These are phyloP conservation scores for Melinaea menophilus DNA, from an alignment of 2,888 invertebrate species.

Conservation along the genomic window DNA sequence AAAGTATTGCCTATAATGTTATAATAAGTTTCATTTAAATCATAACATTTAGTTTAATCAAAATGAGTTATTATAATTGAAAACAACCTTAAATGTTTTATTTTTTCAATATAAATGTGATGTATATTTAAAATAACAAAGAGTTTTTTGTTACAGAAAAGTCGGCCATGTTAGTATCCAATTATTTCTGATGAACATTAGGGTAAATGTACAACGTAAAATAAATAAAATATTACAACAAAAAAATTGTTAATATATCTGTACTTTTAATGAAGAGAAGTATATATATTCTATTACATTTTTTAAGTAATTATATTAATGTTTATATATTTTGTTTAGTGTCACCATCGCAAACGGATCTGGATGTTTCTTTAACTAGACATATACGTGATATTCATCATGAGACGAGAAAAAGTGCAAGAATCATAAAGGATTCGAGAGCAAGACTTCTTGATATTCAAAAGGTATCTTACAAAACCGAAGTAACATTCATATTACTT, in stretches of 20 bases:
- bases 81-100: too few species aligned
- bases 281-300: constrained; percentile 3
- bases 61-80: too few species aligned
- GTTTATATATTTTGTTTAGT: constrained; percentile 19
- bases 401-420: constrained; percentile 57
- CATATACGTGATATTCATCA: constrained; percentile 60
- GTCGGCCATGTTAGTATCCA: constrained; percentile 44
- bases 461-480: constrained; percentile 39
- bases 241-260: neutral
- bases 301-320: neutral
- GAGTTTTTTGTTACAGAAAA: constrained; percentile 43
- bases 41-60: too few species aligned
- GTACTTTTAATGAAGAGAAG: too few species aligned
- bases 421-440: constrained; percentile 58
- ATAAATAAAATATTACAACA: neutral
- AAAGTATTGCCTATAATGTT: constrained; percentile 15
- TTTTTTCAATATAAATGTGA: neutral
- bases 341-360: constrained; percentile 38
- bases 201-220: neutral
- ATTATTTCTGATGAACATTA: neutral
- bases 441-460: constrained; percentile 58
- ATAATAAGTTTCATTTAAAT: neutral
- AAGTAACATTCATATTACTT: neutral
- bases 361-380: constrained; percentile 44
- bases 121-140: neutral